Conservation (phyloP, 2,888 invertebrate species). For the Peribatodes rhomboidaria region DNA sequence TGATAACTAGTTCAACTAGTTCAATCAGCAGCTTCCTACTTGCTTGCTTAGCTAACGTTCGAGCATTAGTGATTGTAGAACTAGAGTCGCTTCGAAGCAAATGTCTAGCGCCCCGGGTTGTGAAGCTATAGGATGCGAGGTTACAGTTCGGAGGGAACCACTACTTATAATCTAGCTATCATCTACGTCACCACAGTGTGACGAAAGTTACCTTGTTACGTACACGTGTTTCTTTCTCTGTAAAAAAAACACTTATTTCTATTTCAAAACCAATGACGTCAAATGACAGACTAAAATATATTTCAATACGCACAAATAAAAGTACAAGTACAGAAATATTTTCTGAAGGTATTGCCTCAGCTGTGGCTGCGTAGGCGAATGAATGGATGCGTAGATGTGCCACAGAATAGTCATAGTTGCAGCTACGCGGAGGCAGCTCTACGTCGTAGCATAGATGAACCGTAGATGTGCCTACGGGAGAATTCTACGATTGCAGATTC, state of each 20-base stretch:
- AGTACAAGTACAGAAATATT: not conserved
- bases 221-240: not conserved
- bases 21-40: too few species aligned
- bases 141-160: too few species aligned
- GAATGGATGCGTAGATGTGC: not conserved
- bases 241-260: not conserved
- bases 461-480: not conserved
- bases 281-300: not conserved
- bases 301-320: not conserved
- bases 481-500: not conserved
- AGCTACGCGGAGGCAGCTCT: not conserved
- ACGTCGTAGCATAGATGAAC: not conserved
- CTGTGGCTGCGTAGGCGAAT: not conserved
- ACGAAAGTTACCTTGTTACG: too few species aligned
- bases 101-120: too few species aligned
- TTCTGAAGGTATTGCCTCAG: not conserved
- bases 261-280: not conserved
- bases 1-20: too few species aligned
- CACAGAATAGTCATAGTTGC: too few species aligned
- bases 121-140: too few species aligned
- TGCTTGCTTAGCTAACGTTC: too few species aligned
- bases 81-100: too few species aligned
- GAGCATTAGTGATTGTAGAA: too few species aligned
- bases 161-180: too few species aligned
- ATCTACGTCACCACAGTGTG: too few species aligned